Evolutionary conservation across 2,888 invertebrate genomes (phyloP), one percentile per base, ranked within the genome.

Genomic region (Gasteruption jaculator): DNA sequence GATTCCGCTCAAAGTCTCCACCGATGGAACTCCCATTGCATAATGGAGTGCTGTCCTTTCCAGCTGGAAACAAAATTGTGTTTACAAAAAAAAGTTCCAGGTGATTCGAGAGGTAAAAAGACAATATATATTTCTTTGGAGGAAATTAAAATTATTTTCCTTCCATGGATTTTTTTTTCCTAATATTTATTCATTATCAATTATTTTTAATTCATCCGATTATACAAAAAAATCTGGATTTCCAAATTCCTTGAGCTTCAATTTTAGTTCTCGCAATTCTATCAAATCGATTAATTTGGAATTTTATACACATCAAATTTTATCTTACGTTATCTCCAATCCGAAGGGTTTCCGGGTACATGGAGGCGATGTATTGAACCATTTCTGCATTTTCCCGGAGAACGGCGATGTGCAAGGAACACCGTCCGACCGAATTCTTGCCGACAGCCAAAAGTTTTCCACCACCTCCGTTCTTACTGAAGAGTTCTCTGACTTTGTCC

Each of bases 21-120:
- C 86, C 53, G 86, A 82, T 42, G 86, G 86, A 3, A 91, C 81
- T 5, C 89, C 91, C 91, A 91, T 90, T 0, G 91, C 89, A 69
- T 92, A 92, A 69, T 93, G 93, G 20, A 93, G 74, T 1, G 91
- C 83, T 8, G 88, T 89, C 56, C 92, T 79, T 67, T 91, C 91
- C 74, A 93, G 66, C 92, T 93, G 68, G 35, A 74, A 72, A 48
- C 22, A 46, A n/a, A n/a, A n/a, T 43, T 36, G 21, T 18, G 20
- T 6, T 30, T 20, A n/a, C 22, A 11, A 5, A 20, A 11, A 16
- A 21, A 11, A 6, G 22, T 20, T 5, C 7, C 20, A 10, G 22
- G 20, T 34, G 6, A 20, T 34, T 14, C 21, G 4, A 8, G 29
- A 11, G 11, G 11, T 29, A 8, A 29, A 29, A 29, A 42, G 20